Conservation (phyloP, 2,888 invertebrate genomes). For the Listrodromus nycthemerus region DNA sequence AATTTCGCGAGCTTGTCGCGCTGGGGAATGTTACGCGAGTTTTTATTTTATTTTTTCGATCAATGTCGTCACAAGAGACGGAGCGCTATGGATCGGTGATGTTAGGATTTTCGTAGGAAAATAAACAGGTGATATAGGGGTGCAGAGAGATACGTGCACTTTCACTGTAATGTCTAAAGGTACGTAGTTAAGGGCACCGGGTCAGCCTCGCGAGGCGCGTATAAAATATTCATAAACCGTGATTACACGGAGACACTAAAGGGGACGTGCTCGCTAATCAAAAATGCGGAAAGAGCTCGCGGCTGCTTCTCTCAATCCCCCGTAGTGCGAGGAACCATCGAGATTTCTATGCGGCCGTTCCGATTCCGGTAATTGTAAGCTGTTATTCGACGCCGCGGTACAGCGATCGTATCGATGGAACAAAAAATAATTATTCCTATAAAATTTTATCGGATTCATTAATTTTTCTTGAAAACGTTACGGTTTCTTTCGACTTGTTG, state of each 20-base stretch:
- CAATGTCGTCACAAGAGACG: neutral
- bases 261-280: conserved; percentile 44
- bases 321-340: neutral
- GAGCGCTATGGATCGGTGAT: neutral
- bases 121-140: neutral
- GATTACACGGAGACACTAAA: conserved; percentile 61
- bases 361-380: conserved; percentile 47
- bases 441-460: no score
- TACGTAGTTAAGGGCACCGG: conserved; percentile 51
- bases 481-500: no score
- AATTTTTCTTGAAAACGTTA: no score
- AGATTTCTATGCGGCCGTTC: conserved; percentile 6
- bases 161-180: conserved; percentile 44
- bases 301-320: conserved; percentile 18
- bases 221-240: conserved; percentile 65
- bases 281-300: conserved; percentile 56
- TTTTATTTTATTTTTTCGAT: no score
- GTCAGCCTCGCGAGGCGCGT: conserved; percentile 56
- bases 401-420: neutral
- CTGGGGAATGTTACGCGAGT: no score
- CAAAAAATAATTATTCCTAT: neutral
- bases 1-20: no score
- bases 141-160: neutral
- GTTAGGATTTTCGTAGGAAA: conserved; percentile 5
- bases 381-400: neutral